These are phyloP conservation scores for Pemphredon lugubris DNA, from an alignment of 2,888 invertebrate genomes.

Conservation along the genomic window DNA sequence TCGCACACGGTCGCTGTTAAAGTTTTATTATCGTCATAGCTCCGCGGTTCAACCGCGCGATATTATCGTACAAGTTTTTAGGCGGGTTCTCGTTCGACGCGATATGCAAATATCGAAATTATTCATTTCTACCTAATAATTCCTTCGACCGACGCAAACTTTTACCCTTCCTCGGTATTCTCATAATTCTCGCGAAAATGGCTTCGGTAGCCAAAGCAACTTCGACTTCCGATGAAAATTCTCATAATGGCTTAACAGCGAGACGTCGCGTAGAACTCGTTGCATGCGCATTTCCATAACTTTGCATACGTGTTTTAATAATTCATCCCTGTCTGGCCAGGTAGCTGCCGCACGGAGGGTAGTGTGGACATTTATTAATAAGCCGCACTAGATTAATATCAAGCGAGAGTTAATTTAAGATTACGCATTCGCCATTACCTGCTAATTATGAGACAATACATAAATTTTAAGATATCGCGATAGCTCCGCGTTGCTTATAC, in stretches of 20 bases:
- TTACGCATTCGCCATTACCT: background rate
- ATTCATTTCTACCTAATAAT: too few relatives aligned
- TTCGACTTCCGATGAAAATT: constrained; percentile 56
- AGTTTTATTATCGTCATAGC: too few relatives aligned
- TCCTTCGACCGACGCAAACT: background rate
- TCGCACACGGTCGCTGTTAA: too few relatives aligned
- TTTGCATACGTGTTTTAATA: constrained; percentile 80
- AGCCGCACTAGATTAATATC: constrained; percentile 41
- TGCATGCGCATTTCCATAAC: constrained; percentile 78
- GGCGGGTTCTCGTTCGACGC: too few relatives aligned
- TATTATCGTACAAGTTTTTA: too few relatives aligned
- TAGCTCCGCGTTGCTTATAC: too few relatives aligned
- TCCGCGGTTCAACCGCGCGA: too few relatives aligned
- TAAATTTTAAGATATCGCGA: too few relatives aligned
- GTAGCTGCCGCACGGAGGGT: constrained; percentile 25
- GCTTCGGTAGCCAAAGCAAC: constrained; percentile 12
- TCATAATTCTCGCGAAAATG: constrained; percentile 5
- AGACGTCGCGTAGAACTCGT: constrained; percentile 68
- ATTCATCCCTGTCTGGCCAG: constrained; percentile 65
- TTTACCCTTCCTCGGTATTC: background rate
- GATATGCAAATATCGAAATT: too few relatives aligned
- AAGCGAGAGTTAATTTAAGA: constrained; percentile 30
- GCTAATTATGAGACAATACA: too few relatives aligned
- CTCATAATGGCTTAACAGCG: constrained; percentile 67
- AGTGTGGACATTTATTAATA: constrained; percentile 42